Evolutionary conservation across 2,888 invertebrate genomes (phyloP).

Genomic region (Drosophila kokeensis): DNA sequence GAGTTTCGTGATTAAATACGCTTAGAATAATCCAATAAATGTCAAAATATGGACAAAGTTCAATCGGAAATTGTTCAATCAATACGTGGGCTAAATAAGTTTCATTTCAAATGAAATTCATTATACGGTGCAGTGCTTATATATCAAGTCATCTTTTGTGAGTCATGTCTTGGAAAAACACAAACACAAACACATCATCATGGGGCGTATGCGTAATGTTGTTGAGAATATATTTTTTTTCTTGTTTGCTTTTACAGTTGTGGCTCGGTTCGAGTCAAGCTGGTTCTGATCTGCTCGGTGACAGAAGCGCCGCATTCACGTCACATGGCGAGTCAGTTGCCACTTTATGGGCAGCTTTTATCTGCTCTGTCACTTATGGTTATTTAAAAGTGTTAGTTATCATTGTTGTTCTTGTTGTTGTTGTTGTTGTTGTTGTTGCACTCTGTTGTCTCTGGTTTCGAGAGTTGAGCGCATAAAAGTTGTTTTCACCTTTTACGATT

Average conservation of each 20-base stretch:
- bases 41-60: not conserved
- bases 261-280: constrained; percentile 24
- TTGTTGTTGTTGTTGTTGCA: constrained; percentile 27
- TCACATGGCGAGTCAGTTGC: constrained; percentile 45
- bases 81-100: not conserved
- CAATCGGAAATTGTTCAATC: constrained; percentile 9
- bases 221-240: constrained; percentile 12
- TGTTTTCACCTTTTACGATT: constrained; percentile 59
- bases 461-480: constrained; percentile 32
- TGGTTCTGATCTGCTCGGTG: constrained; percentile 41
- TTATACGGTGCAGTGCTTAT: constrained; percentile 15
- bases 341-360: constrained; percentile 60
- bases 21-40: not conserved
- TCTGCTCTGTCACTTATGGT: constrained; percentile 62
- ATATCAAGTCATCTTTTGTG: constrained; percentile 41
- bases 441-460: constrained; percentile 33
- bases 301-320: constrained; percentile 53
- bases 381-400: constrained; percentile 65
- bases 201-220: constrained; percentile 59
- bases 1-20: not conserved
- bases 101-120: constrained; percentile 12
- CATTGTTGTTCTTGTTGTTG: constrained; percentile 46
- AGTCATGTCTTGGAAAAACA: constrained; percentile 28
- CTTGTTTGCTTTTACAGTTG: constrained; percentile 49
- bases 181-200: constrained; percentile 18